Evolutionary conservation across 2,888 invertebrate species (phyloP).

Genomic region (Catocala nupta): DNA sequence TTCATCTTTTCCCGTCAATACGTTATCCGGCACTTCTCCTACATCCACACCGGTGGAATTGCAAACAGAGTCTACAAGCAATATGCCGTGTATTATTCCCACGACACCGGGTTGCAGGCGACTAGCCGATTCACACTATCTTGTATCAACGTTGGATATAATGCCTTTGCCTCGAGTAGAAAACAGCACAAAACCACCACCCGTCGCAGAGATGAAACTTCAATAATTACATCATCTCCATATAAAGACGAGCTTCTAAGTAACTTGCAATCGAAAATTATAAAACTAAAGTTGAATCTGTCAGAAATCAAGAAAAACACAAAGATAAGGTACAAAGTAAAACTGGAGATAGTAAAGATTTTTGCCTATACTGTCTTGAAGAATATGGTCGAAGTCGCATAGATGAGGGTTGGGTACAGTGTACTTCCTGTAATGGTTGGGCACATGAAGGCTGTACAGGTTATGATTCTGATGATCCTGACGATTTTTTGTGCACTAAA

Average conservation of each 20-base stretch:
- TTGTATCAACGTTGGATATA: background rate
- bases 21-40: too few relatives aligned
- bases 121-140: too few relatives aligned
- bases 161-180: background rate
- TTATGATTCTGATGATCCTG: background rate
- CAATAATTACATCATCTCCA: background rate
- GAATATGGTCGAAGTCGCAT: background rate
- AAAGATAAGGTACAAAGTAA: background rate
- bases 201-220: background rate
- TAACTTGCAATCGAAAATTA: too few relatives aligned
- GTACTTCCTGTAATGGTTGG: background rate
- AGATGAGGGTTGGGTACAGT: constrained; percentile 1
- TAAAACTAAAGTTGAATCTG: background rate
- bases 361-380: constrained; percentile 1
- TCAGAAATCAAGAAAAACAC: background rate
- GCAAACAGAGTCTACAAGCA: too few relatives aligned
- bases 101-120: too few relatives aligned
- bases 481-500: background rate
- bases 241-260: background rate
- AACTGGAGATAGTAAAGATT: background rate
- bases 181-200: background rate
- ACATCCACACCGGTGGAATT: too few relatives aligned
- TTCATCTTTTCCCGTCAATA: too few relatives aligned
- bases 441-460: background rate
- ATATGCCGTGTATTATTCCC: too few relatives aligned